phyloP scores from a whole-genome alignment of 2,888 invertebrate species.

The Dryadula phaetusa region DNA sequence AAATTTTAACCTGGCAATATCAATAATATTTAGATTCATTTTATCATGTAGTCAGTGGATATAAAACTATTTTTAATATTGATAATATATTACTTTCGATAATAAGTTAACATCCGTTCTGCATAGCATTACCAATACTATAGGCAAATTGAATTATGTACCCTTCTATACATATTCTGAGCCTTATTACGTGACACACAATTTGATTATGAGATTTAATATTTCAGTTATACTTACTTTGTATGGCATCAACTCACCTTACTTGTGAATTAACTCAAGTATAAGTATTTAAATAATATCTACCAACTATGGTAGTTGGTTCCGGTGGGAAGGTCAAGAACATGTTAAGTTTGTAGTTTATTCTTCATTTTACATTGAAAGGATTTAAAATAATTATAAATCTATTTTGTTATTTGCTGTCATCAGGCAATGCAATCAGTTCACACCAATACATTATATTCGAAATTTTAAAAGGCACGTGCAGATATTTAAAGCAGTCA shows the following conservation, averaged over 20 bases:
- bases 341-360: no score
- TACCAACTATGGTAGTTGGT: background rate
- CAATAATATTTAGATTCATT: background rate
- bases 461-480: no score
- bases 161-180: slow-evolving; percentile 37
- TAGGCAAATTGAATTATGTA: slow-evolving; percentile 44
- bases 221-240: slow-evolving; percentile 46
- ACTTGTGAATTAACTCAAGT: slow-evolving; percentile 13
- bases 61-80: background rate
- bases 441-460: slow-evolving; percentile 24
- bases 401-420: slow-evolving; percentile 24
- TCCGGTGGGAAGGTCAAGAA: background rate
- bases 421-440: slow-evolving; percentile 38
- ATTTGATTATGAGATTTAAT: slow-evolving; percentile 49
- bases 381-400: background rate
- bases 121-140: slow-evolving; percentile 9
- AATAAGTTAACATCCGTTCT: background rate
- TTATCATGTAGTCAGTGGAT: background rate
- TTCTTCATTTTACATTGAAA: slow-evolving; percentile 1
- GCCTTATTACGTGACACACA: slow-evolving; percentile 47
- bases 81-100: background rate
- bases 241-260: slow-evolving; percentile 44
- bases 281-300: background rate
- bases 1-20: background rate
- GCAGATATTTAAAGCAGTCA: background rate